These are phyloP conservation scores for Chalcosyrphus nemorum DNA, from an alignment of 2,888 invertebrate species.

Conservation along the genomic window DNA sequence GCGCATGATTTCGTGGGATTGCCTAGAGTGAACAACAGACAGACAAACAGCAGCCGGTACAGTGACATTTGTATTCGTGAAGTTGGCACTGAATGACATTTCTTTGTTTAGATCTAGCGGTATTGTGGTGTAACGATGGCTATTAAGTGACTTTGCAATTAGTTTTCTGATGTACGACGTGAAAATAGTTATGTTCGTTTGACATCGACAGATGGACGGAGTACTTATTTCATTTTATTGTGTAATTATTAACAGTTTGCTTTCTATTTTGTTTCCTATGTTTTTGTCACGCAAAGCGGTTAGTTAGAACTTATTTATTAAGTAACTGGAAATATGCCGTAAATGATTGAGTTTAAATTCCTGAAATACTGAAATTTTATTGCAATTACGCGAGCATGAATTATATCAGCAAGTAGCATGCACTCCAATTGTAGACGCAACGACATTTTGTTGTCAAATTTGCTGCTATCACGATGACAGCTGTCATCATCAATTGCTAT, in stretches of 20 bases:
- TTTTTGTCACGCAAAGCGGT: slow-evolving; percentile 13
- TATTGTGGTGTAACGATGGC: background rate
- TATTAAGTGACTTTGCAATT: slow-evolving; percentile 18
- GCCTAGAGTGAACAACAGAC: background rate
- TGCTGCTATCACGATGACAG: no score
- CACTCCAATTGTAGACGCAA: no score
- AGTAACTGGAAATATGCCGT: no score
- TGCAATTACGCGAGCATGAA: no score
- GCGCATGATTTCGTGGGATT: slow-evolving; percentile 43
- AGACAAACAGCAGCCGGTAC: slow-evolving; percentile 9
- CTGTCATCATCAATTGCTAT: no score
- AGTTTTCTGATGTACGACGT: background rate
- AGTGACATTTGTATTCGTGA: slow-evolving; percentile 47
- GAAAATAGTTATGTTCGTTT: background rate
- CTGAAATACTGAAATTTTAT: no score
- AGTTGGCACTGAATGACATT: slow-evolving; percentile 39
- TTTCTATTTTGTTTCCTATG: background rate
- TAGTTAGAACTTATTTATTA: no score
- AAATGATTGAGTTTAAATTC: no score
- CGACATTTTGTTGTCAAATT: no score
- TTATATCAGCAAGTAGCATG: no score
- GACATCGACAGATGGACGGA: slow-evolving; percentile 9
- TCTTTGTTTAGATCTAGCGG: slow-evolving; percentile 14
- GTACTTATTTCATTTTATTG: slow-evolving; percentile 17
- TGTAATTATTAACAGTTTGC: slow-evolving; percentile 18